Evolutionary conservation across 2,888 invertebrate genomes (phyloP), one percentile per base, ranked within the genome.

Genomic region (Cataglyphis rosenhaueri): DNA sequence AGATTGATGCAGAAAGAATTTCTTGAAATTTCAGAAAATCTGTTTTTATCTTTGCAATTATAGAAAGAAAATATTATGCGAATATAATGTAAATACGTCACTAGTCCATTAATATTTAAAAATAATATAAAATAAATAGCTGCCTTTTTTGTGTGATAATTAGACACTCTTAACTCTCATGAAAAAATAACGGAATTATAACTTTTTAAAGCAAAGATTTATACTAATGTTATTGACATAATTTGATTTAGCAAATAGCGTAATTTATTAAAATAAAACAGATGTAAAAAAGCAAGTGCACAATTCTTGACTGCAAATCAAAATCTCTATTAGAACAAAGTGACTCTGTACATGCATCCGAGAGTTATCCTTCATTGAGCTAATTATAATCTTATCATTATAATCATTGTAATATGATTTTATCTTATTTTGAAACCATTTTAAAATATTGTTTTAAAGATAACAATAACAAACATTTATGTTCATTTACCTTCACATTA

Each of bases 311-410:
- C 6, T 64, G 6, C 57, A 48, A 41, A 18, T 15, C 44, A 0
- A 57, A 78, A 59, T 25, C 4, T 35, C 10, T 78, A 35, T 35
- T 52, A 25, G 18, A 32, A 59, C 21, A 57, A 44, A 35, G 44
- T 62, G 38, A 41, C 12, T 15, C 32, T 18, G 35, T 2, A 78
- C 68, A 78, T 78, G 78, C 78, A 78, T 78, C 68, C 78, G 78
- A 68, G 59, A 78, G 70, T 70, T 68, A 44, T 44, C 18, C 59
- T 32, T 59, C 41, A 25, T 59, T 29, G 10, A 6, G 44, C 35
- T 78, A 78, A 12, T 44, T 74, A 29, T 15, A 15, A 74, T 55
- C 55, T 68, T 68, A 68, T 68, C 6, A 15, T 68, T 29, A 29
- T 29, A 29, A 29, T 29, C 29, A 68, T 38, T 76, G 18, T 25